A percentile compares a stretch with the other conserved stretches of the same genome.
Evolutionary conservation across 2,113 vertebrate genomes (phyloP).

Genomic region (Passerina amoena): DNA sequence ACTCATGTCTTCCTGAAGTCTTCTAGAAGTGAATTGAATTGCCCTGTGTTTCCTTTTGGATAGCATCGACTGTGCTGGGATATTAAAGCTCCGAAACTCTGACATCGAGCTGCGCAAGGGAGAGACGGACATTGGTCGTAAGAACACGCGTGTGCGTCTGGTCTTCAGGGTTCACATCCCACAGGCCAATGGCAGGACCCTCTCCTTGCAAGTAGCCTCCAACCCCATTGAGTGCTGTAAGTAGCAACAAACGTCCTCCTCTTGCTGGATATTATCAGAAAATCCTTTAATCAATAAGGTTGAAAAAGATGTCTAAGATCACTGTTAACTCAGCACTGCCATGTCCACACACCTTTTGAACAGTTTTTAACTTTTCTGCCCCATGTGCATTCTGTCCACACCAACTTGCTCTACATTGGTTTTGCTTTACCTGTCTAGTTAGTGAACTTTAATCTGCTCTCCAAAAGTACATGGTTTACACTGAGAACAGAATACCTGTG

Average conservation of each 20-base stretch:
- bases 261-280: neutral
- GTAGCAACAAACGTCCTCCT: slow-evolving; percentile 51
- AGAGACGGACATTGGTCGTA: slow-evolving; percentile 93
- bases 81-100: slow-evolving; percentile 92
- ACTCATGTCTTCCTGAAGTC: neutral
- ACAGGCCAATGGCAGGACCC: slow-evolving; percentile 85
- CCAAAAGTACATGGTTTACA: neutral
- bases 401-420: accelerated
- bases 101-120: slow-evolving; percentile 96
- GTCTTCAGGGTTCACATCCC: slow-evolving; percentile 93
- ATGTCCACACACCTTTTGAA: neutral
- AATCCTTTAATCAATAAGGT: neutral
- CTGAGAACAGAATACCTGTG: neutral
- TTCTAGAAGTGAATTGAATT: neutral
- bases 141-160: slow-evolving; percentile 91
- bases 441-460: neutral
- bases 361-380: neutral
- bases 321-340: neutral
- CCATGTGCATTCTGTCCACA: neutral
- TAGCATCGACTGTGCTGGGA: slow-evolving; percentile 95
- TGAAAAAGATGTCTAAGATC: neutral
- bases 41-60: neutral
- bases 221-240: slow-evolving; percentile 97
- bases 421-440: neutral
- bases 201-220: slow-evolving; percentile 89